These are phyloP conservation scores for Apotomis capreana DNA, from an alignment of 2,888 invertebrate species.

Conservation along the genomic window DNA sequence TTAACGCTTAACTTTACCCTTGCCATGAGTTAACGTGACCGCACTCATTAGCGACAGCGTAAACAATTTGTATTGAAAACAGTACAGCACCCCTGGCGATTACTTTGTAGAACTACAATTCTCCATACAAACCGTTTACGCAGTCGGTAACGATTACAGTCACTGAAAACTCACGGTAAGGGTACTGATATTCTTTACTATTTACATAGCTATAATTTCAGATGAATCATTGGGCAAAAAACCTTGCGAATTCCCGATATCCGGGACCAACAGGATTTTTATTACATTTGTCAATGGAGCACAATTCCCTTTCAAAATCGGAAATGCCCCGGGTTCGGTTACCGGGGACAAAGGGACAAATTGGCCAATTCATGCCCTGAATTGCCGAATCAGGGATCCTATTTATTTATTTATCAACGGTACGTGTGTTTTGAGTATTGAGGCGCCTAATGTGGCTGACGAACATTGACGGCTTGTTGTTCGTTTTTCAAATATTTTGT, in stretches of 20 bases:
- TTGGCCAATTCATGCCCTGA: constrained; percentile 56
- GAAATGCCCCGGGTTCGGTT: constrained; percentile 32
- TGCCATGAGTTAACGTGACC: no score
- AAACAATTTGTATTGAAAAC: no score
- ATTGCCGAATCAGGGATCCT: constrained; percentile 55
- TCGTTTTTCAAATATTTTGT: no score
- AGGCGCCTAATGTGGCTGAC: no score
- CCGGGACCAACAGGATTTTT: constrained; percentile 25
- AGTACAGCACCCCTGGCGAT: no score
- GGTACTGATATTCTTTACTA: not conserved
- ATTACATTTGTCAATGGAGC: constrained; percentile 37
- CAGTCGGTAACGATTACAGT: no score
- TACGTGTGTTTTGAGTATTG: not conserved
- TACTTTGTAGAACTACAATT: no score
- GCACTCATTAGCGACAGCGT: no score
- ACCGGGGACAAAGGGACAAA: constrained; percentile 46
- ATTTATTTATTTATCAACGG: constrained; percentile 50
- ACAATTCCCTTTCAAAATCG: constrained; percentile 37
- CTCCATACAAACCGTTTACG: no score
- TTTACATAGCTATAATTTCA: not conserved
- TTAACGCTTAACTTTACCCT: no score
- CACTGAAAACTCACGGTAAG: not conserved
- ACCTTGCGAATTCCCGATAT: constrained; percentile 16
- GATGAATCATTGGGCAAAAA: constrained; percentile 7
- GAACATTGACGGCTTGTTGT: no score